A percentile compares a stretch with the other conserved stretches of the same genome.
Conservation (phyloP, 2,797 vertebrate genomes). For the Oryzias sinensis region DNA sequence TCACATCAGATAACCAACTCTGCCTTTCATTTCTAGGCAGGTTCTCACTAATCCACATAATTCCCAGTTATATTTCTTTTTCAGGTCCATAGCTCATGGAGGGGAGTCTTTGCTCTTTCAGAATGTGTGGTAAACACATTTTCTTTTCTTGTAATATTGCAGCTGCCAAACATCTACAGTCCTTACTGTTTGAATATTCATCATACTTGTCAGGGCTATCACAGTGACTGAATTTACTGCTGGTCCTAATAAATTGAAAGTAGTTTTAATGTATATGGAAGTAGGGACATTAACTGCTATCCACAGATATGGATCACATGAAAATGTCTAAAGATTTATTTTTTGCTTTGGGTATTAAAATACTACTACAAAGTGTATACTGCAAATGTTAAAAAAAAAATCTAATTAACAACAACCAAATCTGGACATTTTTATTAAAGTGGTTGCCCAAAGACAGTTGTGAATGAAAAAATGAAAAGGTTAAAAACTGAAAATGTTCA, state of each 20-base stretch:
- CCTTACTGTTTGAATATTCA: conserved; percentile 8
- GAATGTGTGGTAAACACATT: conserved; percentile 41
- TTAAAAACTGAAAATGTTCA: too few species aligned
- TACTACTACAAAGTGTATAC: too few species aligned
- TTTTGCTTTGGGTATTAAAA: too few species aligned
- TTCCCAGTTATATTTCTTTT: conserved; percentile 55
- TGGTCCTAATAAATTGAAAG: not conserved
- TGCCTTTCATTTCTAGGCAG: conserved; percentile 59
- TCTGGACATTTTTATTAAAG: too few species aligned
- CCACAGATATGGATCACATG: too few species aligned
- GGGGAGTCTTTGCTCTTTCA: conserved; percentile 30
- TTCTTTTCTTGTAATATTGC: conserved; percentile 27
- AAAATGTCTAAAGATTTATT: too few species aligned
- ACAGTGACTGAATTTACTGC: conserved; percentile 3
- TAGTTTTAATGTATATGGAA: too few species aligned
- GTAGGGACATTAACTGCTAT: too few species aligned
- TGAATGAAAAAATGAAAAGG: too few species aligned
- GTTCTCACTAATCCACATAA: conserved; percentile 65
- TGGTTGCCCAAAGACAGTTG: too few species aligned
- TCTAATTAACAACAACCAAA: too few species aligned
- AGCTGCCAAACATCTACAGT: conserved; percentile 21
- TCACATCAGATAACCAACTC: conserved; percentile 66
- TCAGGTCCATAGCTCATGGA: conserved; percentile 41
- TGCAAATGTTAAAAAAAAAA: too few species aligned
- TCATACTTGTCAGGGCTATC: conserved; percentile 18